A percentile compares a stretch with the other conserved stretches of the same genome.
These are phyloP conservation scores for Amaurobius ferox DNA, from an alignment of 2,888 invertebrate species.

Conservation along the genomic window DNA sequence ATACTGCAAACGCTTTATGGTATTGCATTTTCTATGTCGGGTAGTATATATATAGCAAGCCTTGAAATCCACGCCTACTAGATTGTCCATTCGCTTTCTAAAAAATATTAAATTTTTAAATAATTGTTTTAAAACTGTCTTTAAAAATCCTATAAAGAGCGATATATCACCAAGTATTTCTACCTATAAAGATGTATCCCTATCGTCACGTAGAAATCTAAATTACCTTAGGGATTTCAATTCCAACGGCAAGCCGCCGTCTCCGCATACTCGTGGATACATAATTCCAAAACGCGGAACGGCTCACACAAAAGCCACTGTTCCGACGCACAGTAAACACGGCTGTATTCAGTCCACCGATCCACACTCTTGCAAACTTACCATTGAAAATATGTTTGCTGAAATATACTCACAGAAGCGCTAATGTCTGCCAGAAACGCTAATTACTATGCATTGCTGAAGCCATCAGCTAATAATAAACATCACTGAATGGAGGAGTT, in stretches of 20 bases:
- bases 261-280: background rate
- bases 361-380: background rate
- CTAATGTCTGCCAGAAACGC: constrained; percentile 8
- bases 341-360: background rate
- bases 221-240: constrained; percentile 7
- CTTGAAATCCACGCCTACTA: too few relatives aligned
- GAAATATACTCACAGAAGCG: background rate
- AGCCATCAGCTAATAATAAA: constrained; percentile 12
- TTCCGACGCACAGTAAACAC: background rate
- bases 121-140: too few relatives aligned
- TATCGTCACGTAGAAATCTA: background rate
- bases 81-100: too few relatives aligned
- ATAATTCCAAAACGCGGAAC: background rate
- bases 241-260: background rate
- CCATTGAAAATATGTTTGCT: constrained; percentile 8
- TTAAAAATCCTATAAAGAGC: too few relatives aligned
- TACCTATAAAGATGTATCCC: too few relatives aligned
- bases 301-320: constrained; percentile 3
- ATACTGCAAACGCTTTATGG: too few relatives aligned
- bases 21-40: too few relatives aligned
- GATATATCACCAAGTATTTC: too few relatives aligned
- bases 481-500: background rate
- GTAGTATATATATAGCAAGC: too few relatives aligned
- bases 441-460: background rate
- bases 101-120: too few relatives aligned